phyloP scores from a whole-genome alignment of 2,888 invertebrate species.

The Platycheirus albimanus region DNA sequence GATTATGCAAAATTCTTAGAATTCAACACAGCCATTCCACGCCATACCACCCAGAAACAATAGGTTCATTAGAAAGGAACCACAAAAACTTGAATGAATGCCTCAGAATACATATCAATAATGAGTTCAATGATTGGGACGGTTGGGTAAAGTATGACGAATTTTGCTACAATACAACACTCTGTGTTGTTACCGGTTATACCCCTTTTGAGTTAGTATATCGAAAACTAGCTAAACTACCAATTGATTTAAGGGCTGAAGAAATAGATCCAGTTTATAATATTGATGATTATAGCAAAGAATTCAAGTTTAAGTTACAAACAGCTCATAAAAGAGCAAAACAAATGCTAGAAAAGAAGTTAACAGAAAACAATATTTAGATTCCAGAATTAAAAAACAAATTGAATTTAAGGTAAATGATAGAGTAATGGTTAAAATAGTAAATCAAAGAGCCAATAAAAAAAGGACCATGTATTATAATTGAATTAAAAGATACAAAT shows the following conservation, averaged over 20 bases:
- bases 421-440: constrained; percentile 5
- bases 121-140: constrained; percentile 27
- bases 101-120: constrained; percentile 6
- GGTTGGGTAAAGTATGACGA: too few species aligned
- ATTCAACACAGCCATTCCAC: constrained; percentile 6
- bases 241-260: constrained; percentile 3
- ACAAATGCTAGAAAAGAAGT: constrained; percentile 11
- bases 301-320: too few species aligned
- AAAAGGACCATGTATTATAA: too few species aligned
- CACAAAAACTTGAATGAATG: constrained; percentile 22
- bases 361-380: constrained; percentile 1
- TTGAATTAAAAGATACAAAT: too few species aligned
- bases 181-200: constrained; percentile 1
- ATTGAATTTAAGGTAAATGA: too few species aligned
- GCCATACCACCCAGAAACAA: too few species aligned
- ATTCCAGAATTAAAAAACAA: constrained; percentile 3
- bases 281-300: constrained; percentile 22
- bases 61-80: too few species aligned
- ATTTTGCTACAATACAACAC: too few species aligned
- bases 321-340: constrained; percentile 6
- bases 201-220: constrained; percentile 21
- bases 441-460: constrained; percentile 6
- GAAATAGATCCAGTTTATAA: constrained; percentile 22
- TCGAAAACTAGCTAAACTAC: constrained; percentile 1
- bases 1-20: not conserved